Evolutionary conservation across 2,113 vertebrate species (phyloP).

Genomic region (Cyanoramphus novaezelandiae): DNA sequence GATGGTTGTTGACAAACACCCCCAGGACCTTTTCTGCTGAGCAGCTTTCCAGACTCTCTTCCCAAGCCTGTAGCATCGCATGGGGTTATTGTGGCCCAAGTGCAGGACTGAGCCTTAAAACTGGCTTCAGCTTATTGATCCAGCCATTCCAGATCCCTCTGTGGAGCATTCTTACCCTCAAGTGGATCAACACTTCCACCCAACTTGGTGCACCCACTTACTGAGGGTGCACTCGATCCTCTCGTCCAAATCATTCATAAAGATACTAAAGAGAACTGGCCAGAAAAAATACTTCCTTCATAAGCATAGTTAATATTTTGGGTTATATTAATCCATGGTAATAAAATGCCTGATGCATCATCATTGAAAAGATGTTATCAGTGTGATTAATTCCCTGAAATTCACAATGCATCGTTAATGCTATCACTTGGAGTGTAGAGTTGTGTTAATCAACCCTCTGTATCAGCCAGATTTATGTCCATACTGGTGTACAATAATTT

Average conservation of each 20-base stretch:
- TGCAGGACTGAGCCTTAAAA: not conserved
- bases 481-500: not conserved
- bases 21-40: not conserved
- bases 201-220: not conserved
- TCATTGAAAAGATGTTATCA: not conserved
- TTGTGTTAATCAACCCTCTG: not conserved
- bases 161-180: not conserved
- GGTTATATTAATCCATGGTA: not conserved
- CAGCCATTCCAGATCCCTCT: not conserved
- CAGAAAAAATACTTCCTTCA: not conserved
- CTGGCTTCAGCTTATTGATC: not conserved
- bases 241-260: not conserved
- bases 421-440: not conserved
- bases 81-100: not conserved
- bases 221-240: not conserved
- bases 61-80: not conserved
- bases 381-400: slow-evolving; percentile 20
- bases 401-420: not conserved
- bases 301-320: not conserved
- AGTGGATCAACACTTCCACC: not conserved
- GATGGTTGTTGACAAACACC: not conserved
- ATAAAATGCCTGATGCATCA: not conserved
- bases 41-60: not conserved
- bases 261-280: not conserved
- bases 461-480: slow-evolving; percentile 2